Evolutionary conservation across 2,888 invertebrate genomes (phyloP).

Genomic region (Patella caerulea): DNA sequence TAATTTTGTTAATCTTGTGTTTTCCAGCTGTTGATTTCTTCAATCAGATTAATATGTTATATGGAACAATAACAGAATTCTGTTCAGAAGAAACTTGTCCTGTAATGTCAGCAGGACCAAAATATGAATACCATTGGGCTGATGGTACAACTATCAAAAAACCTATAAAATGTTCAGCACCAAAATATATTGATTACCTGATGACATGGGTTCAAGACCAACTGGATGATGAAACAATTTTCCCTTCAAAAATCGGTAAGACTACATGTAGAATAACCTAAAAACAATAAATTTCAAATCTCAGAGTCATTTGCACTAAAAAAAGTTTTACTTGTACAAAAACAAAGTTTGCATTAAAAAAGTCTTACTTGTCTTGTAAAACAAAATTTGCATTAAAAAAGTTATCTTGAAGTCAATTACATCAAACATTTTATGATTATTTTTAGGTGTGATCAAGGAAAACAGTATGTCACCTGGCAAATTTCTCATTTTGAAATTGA

Average conservation of each 20-base stretch:
- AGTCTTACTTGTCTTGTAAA: no score
- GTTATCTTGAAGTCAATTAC: no score
- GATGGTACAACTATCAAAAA: constrained; percentile 97
- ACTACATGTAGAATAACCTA: neutral
- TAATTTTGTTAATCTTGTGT: constrained; percentile 20
- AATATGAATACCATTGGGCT: constrained; percentile 99
- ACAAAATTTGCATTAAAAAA: no score
- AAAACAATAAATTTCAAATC: neutral
- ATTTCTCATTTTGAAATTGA: no score
- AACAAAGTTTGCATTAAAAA: no score
- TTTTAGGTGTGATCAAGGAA: no score
- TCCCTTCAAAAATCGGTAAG: constrained; percentile 95
- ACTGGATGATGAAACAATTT: constrained; percentile 96
- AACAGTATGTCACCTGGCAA: no score
- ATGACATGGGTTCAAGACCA: constrained; percentile 99
- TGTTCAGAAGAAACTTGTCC: constrained; percentile 97
- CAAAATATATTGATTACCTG: constrained; percentile 98
- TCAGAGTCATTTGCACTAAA: no score
- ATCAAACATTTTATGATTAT: no score
- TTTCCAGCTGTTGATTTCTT: constrained; percentile 97
- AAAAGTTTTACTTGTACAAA: no score
- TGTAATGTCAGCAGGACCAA: constrained; percentile 99
- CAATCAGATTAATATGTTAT: constrained; percentile 99
- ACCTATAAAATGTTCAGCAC: constrained; percentile 98
- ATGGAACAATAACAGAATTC: constrained; percentile 99